Evolutionary conservation across 2,797 vertebrate genomes (phyloP), one percentile per base, ranked within the genome.

Genomic region (Neostethus bicornis): DNA sequence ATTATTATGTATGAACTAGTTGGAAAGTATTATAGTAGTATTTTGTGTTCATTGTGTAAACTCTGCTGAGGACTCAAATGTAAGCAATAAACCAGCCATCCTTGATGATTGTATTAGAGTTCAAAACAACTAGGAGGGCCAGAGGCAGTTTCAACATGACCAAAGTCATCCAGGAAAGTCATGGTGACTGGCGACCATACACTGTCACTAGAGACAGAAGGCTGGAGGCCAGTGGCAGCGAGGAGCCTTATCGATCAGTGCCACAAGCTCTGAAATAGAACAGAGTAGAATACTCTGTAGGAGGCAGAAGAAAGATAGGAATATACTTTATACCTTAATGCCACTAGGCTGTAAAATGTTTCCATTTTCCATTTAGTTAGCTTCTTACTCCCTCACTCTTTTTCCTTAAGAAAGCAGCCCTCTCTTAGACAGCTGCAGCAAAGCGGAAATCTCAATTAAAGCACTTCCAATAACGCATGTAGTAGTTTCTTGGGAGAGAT

Each of bases 361-460:
- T 88, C 84, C 80, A 84, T 87, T 88, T 91, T 85, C 84, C 86
- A 89, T 90, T 87, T 81, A 86, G 80, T 80, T 83, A 68, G 55
- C 65, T 79, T 77, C 73, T 57, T 68, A 64, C 62, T 56, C 68
- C 55, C 65, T 66, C 74, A 75, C 66, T 64, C 68, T 51, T 47
- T 61, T 69, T 66, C 58, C 64, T 84, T 60, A 73, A 84, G 77
- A 81, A 75, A 70, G 81, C 76, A 79, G 73, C 70, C 71, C 78
- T 77, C 80, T 82, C 79, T 39, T 38, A 75, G 74, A 84, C 82
- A 85, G 80, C 85, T 89, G 85, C 90, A 88, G 86, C 81, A 91
- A 91, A 89, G 90, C 84, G 81, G 87, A 92, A 92, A 92, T 90
- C 90, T 91, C 88, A 90, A 90, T 92, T 91, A 91, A 88, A 90